Conservation (phyloP, 92 coral and sea anemone genomes). For the Epizoanthus ramosus region DNA sequence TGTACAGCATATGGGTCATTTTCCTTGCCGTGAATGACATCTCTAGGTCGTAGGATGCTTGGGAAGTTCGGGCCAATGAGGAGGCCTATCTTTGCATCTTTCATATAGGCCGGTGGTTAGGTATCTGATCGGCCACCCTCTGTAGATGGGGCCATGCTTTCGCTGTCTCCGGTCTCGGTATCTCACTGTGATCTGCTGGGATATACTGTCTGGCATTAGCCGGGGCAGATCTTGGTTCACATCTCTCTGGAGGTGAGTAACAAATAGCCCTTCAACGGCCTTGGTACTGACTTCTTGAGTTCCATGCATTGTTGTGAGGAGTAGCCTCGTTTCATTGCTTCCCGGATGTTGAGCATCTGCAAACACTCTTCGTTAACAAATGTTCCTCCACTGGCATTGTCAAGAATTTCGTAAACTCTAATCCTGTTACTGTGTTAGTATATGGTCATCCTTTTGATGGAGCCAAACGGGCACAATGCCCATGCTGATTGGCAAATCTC, state of each 20-base stretch:
- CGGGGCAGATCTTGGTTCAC: slow-evolving; percentile 34
- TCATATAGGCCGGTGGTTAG: slow-evolving; percentile 69
- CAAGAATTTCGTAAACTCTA: slow-evolving; percentile 68
- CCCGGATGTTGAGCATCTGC: slow-evolving; percentile 38
- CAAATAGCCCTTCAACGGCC: slow-evolving; percentile 49
- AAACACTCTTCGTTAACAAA: slow-evolving; percentile 60
- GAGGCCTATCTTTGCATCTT: slow-evolving; percentile 56
- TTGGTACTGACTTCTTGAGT: slow-evolving; percentile 44
- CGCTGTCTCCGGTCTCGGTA: slow-evolving; percentile 54
- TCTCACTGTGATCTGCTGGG: slow-evolving; percentile 60
- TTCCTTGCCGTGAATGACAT: slow-evolving; percentile 46
- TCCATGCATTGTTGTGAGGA: slow-evolving; percentile 64
- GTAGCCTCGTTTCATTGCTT: slow-evolving; percentile 55
- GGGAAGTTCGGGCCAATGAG: slow-evolving; percentile 62
- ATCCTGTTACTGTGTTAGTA: slow-evolving; percentile 49
- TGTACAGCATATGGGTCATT: slow-evolving; percentile 60
- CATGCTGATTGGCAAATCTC: slow-evolving; percentile 64
- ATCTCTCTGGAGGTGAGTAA: slow-evolving; percentile 12
- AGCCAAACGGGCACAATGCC: slow-evolving; percentile 67
- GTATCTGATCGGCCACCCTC: slow-evolving; percentile 41
- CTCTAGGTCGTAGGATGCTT: slow-evolving; percentile 56
- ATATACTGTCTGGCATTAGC: slow-evolving; percentile 52
- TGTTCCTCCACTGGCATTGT: slow-evolving; percentile 70
- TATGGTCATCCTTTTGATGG: slow-evolving; percentile 55
- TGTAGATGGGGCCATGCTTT: slow-evolving; percentile 50